Base-by-base conservation (phyloP, 1,140 invertebrate species). In the Euborellia annulipes region DNA sequence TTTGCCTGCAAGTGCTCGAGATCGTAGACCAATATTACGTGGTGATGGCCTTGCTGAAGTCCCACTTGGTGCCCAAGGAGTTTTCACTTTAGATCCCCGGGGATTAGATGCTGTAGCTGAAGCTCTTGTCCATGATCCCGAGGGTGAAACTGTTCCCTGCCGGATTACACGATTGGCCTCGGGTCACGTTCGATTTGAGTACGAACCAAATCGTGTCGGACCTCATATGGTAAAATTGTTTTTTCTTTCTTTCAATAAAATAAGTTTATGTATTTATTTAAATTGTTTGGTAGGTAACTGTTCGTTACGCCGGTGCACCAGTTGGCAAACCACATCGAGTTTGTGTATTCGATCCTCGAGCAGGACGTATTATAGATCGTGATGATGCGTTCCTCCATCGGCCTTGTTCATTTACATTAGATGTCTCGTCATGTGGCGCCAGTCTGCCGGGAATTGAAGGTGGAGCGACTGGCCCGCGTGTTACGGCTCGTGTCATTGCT, bases 351-450 rank as follows among this genome's bases (percentile, higher is more conserved):
- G 89, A 95, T 65, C 84, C 88, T 0, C 70, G 72, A 3, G 73
- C 82, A 56, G 82, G 93, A 13, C 76, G 79, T 44, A 73, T 90
- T 40, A 67, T 77, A 32, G 82, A 86, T 49, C 71, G 86, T 40
- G 76, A 78, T 16, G 80, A 88, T 55, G 83, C 85, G 1, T 70
- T 83, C 39, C 82, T 85, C 49, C 83, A 90, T 63, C 73, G 84
- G 50, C 85, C 90, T 30, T 81, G 23, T 27, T 27, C 23, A 27
- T 27, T 27, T 11, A 27, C 23, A 11, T 27, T 27, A 11, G 23
- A 27, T 27, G 23, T 27, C 11, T 27, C 23, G 11, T 27, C 23
- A 6, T 27, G 23, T 27, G 23, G 23, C 4, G 23, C 23, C 4
- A 27, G 23, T 27, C 23, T 27, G 4, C 23, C 23, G 4, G 23